Percentiles rank a stretch among this genome's conserved stretches.
phyloP scores from a whole-genome alignment of 2,888 invertebrate species.

The Anthophora plumipes region DNA sequence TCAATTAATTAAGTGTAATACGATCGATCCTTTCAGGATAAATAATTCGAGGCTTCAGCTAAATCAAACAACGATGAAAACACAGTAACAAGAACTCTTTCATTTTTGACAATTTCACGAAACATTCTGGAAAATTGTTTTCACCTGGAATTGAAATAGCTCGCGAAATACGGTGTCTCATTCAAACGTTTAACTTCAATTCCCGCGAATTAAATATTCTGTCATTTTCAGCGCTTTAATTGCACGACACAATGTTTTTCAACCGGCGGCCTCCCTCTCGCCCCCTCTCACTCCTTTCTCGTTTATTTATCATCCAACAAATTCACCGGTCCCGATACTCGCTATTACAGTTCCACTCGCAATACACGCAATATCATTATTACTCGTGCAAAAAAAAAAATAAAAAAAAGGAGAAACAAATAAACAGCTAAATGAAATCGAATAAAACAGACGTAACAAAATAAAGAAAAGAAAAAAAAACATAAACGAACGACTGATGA shows the following conservation, averaged over 20 bases:
- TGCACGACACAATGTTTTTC: constrained; percentile 11
- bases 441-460: too few relatives aligned
- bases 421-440: background rate
- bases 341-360: constrained; percentile 18
- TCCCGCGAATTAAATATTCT: constrained; percentile 33
- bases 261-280: background rate
- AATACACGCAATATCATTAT: constrained; percentile 7
- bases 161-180: background rate
- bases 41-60: background rate
- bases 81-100: background rate
- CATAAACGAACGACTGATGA: background rate
- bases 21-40: too few relatives aligned
- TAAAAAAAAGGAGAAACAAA: background rate
- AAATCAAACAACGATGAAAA: background rate
- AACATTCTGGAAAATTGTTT: background rate
- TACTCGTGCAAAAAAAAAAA: background rate
- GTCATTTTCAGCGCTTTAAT: constrained; percentile 19
- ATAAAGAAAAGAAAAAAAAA: background rate
- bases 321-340: constrained; percentile 2
- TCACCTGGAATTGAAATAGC: background rate
- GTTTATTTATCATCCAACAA: background rate
- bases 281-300: background rate
- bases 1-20: too few relatives aligned
- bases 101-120: background rate
- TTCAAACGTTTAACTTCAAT: constrained; percentile 24